These are phyloP conservation scores for Marcusenius ussheri DNA, from an alignment of 2,113 vertebrate genomes.

Conservation along the genomic window DNA sequence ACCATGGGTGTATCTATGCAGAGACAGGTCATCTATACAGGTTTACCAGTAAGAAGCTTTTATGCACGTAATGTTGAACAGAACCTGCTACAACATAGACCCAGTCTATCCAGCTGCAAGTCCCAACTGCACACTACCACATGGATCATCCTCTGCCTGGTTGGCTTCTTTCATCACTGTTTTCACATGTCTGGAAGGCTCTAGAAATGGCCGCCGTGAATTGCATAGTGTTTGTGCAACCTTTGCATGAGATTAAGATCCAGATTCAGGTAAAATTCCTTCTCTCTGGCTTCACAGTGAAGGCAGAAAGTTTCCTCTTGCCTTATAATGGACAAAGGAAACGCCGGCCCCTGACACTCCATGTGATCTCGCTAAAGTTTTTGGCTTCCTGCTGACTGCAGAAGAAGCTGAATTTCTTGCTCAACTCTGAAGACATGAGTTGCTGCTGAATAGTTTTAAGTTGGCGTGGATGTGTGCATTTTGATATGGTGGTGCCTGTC, in stretches of 20 bases:
- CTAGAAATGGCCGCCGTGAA: not conserved
- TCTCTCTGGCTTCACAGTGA: not conserved
- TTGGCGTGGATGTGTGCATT: not conserved
- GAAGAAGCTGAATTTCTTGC: not conserved
- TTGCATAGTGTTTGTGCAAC: not conserved
- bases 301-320: not conserved
- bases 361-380: not conserved
- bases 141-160: not conserved
- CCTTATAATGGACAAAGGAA: constrained; percentile 20
- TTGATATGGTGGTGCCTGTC: constrained; percentile 48
- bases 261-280: not conserved
- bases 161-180: not conserved
- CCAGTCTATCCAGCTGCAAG: not conserved
- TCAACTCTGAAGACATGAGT: not conserved
- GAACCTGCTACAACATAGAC: constrained; percentile 13
- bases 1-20: constrained; percentile 19
- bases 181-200: not conserved
- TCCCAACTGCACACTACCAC: not conserved
- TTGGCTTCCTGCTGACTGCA: not conserved
- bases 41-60: constrained; percentile 9
- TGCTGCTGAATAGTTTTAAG: not conserved
- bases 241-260: not conserved
- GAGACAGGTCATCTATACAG: constrained; percentile 16
- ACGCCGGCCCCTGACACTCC: constrained; percentile 30
- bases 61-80: constrained; percentile 12